Percentiles rank a stretch among this genome's conserved stretches.
These are phyloP conservation scores for Benitochromis conjunctus DNA, from an alignment of 2,113 vertebrate species.

Conservation along the genomic window DNA sequence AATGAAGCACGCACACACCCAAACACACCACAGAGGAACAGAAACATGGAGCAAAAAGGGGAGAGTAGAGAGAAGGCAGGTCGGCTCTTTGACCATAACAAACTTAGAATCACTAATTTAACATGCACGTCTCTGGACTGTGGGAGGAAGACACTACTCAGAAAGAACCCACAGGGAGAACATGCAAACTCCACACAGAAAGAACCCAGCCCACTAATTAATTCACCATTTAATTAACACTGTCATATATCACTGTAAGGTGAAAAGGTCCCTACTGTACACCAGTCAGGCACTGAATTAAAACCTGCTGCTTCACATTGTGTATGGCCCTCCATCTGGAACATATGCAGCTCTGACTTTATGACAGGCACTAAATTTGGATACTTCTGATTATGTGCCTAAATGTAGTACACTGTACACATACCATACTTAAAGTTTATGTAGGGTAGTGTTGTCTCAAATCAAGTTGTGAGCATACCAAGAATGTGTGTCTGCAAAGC, in stretches of 20 bases:
- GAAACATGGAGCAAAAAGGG: accelerated
- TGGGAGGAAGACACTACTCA: not conserved
- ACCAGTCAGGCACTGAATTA: not conserved
- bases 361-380: not conserved
- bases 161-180: not conserved
- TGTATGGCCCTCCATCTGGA: not conserved
- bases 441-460: not conserved
- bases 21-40: not conserved
- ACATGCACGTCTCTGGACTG: not conserved
- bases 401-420: not conserved
- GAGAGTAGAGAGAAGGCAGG: not conserved
- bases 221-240: not conserved
- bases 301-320: not conserved
- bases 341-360: not conserved
- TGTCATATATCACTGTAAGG: not conserved
- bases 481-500: not conserved
- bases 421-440: not conserved
- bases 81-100: not conserved
- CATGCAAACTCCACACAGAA: not conserved
- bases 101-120: not conserved
- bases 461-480: not conserved
- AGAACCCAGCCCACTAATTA: not conserved
- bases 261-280: not conserved
- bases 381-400: not conserved
- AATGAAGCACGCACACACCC: not conserved